Conservation (phyloP, 2,888 invertebrate genomes). For the Dasypolia templi region DNA sequence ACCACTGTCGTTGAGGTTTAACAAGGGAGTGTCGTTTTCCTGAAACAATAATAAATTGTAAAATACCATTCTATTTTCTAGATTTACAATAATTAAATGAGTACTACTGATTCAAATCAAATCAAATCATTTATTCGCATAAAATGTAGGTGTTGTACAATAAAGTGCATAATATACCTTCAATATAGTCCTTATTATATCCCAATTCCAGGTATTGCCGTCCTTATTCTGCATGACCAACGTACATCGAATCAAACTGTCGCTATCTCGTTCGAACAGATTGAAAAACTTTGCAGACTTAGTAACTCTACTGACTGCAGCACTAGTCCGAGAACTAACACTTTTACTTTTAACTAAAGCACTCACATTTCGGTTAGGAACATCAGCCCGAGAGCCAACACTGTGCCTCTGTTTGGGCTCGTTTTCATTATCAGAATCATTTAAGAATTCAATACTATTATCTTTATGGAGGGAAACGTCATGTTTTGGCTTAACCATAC, state of each 20-base stretch:
- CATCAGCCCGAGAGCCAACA: conserved; percentile 84
- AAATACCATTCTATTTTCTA: background rate
- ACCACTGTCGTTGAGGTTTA: conserved; percentile 85
- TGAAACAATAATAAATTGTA: conserved; percentile 61
- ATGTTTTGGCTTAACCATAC: conserved; percentile 76
- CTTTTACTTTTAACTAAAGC: conserved; percentile 88
- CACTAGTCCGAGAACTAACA: conserved; percentile 85
- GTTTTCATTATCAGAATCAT: conserved; percentile 85
- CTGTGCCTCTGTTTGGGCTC: conserved; percentile 86
- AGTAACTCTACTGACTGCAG: conserved; percentile 84
- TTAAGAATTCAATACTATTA: conserved; percentile 83
- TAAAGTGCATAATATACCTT: conserved; percentile 92
- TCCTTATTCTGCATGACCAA: conserved; percentile 95
- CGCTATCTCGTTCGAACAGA: conserved; percentile 91
- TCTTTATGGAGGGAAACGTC: conserved; percentile 76
- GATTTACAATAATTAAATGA: conserved; percentile 24
- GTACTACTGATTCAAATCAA: background rate
- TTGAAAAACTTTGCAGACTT: conserved; percentile 88
- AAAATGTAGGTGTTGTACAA: too few species aligned
- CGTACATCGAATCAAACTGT: conserved; percentile 94
- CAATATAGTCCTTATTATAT: conserved; percentile 95
- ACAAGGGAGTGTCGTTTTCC: conserved; percentile 81
- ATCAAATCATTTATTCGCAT: too few species aligned
- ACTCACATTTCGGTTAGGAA: conserved; percentile 86
- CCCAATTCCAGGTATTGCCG: conserved; percentile 97